Percentiles rank a stretch among this genome's conserved stretches.
phyloP scores from a whole-genome alignment of 1,140 invertebrate genomes.

The Globodera rostochiensis region DNA sequence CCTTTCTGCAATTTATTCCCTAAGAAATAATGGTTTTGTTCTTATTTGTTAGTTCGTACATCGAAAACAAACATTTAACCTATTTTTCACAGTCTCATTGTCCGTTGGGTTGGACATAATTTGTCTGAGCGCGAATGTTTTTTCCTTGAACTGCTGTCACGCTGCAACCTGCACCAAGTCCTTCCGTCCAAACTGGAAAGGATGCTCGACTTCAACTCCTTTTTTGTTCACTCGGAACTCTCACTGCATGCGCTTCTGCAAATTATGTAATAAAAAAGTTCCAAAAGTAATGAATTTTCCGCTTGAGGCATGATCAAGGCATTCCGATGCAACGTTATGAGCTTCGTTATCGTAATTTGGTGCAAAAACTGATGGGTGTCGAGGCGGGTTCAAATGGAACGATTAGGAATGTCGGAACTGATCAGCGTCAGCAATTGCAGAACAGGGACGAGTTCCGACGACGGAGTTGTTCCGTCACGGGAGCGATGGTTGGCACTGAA shows the following conservation, averaged over 20 bases:
- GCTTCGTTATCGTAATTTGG: conserved; percentile 36
- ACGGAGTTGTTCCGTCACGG: conserved; percentile 22
- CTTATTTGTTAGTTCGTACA: neutral
- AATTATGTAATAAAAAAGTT: conserved; percentile 64
- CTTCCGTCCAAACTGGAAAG: conserved; percentile 46
- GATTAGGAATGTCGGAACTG: conserved; percentile 10
- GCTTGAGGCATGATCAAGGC: conserved; percentile 44
- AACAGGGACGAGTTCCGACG: conserved; percentile 21
- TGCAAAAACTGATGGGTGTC: conserved; percentile 20
- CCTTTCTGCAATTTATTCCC: too few relatives aligned
- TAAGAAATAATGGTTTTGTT: neutral
- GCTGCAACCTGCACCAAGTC: conserved; percentile 55
- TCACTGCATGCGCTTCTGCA: conserved; percentile 71
- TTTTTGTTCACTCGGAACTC: conserved; percentile 68
- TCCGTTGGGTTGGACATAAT: conserved; percentile 70
- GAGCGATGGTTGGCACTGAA: neutral
- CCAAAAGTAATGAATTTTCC: neutral
- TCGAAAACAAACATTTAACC: neutral
- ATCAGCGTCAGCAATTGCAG: conserved; percentile 7
- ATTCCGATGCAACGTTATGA: conserved; percentile 49
- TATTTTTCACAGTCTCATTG: conserved; percentile 67
- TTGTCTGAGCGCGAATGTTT: conserved; percentile 68
- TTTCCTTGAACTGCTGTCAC: conserved; percentile 69
- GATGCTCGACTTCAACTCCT: conserved; percentile 68
- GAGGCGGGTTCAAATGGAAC: neutral